Evolutionary conservation across 2,113 vertebrate species (phyloP), one percentile per base, ranked within the genome.

Genomic region (Hyaena hyaena): DNA sequence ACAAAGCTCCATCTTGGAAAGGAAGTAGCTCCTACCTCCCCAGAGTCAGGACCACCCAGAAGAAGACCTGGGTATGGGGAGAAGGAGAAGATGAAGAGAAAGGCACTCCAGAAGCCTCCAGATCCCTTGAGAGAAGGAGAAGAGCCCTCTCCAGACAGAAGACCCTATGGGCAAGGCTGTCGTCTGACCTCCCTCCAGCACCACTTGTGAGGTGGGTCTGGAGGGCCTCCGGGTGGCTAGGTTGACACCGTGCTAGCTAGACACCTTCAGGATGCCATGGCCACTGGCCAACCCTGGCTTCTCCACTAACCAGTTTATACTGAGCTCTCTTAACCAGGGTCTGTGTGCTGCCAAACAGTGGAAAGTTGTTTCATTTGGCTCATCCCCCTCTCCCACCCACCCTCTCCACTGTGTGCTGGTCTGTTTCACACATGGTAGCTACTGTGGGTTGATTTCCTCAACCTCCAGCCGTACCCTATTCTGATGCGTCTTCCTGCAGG

Each of bases 331-430:
- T 63, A 69, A 24, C 74, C 33, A 39, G 71, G 2, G 7, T 9
- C 35, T 31, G 1, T 7, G 5, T 4, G 12, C 68, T 50, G 23
- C 48, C 79, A 21, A 33, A 63, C 10, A 61, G 17, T 48, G 12
- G 35, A 50, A 94, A 50, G 23, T 21, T 53, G 21, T 21, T 50
- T 74, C 92, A 35, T 81, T 48, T 74, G 69, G 33, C 24, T 55
- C 19, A 5, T 11, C 6, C 4, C 26, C 4, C 10, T 7, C n/a
- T 35, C 66, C 63, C 31, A 33, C 11, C 31, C 15, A 0, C 11
- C 26, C 17, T 21, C 16, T 48, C 17, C 63, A 79, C 31, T n/a
- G 14, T 14, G 7, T 14, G 14, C 23, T 35, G 4, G 35, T 61
- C 39, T 88, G 45, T 45, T 73, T 55, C 84, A 43, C 35, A 28